Percentiles rank a stretch among this genome's conserved stretches.
Evolutionary conservation across 2,797 vertebrate species (phyloP).

Genomic region (Sibirionetta formosa): DNA sequence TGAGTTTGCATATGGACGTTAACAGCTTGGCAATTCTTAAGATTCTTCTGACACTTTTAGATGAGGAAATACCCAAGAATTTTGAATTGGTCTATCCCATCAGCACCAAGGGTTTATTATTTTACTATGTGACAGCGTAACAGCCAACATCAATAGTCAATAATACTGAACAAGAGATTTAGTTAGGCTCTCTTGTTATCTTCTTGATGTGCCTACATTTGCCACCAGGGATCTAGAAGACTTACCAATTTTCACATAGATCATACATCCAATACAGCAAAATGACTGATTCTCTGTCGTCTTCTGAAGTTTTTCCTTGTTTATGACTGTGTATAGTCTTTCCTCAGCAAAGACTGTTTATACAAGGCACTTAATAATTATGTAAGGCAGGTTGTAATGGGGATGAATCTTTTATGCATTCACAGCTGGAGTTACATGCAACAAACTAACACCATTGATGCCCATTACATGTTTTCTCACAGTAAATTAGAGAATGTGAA

Average conservation of each 20-base stretch:
- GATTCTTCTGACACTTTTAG: neutral
- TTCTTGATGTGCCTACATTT: neutral
- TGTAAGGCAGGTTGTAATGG: rapidly evolving
- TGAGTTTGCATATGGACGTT: neutral
- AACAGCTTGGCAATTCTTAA: neutral
- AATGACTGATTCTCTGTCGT: neutral
- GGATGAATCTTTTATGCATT: neutral
- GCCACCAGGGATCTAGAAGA: neutral
- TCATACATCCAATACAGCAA: neutral
- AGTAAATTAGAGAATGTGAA: neutral
- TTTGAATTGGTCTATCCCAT: neutral
- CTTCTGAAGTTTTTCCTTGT: neutral
- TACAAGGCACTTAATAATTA: neutral
- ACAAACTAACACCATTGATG: neutral
- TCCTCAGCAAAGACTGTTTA: neutral
- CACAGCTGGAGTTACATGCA: neutral
- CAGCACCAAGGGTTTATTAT: neutral
- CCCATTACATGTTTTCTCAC: neutral
- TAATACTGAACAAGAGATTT: neutral
- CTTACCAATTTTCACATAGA: neutral
- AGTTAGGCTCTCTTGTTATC: neutral
- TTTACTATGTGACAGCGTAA: neutral
- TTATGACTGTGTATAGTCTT: neutral
- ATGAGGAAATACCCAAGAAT: neutral
- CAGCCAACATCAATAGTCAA: neutral